phyloP scores from a whole-genome alignment of 1,140 invertebrate species.

The Ostrea edulis region DNA sequence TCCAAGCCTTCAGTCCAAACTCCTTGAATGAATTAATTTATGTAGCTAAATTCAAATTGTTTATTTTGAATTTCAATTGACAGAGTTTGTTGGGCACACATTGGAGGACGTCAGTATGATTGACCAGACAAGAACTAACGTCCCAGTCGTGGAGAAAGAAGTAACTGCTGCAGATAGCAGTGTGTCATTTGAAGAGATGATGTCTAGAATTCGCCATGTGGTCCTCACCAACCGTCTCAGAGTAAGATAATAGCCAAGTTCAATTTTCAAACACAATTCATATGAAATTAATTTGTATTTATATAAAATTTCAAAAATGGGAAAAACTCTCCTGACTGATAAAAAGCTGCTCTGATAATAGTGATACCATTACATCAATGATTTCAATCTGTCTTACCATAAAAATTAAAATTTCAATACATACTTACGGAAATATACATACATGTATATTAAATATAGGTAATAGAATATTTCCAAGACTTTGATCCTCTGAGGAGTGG shows the following conservation, averaged over 20 bases:
- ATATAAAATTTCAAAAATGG: no score
- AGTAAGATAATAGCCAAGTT: constrained; percentile 64
- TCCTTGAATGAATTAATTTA: no score
- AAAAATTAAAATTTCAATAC: background rate
- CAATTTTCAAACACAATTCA: no score
- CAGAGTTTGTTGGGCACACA: constrained; percentile 78
- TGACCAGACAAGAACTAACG: constrained; percentile 64
- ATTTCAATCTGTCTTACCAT: background rate
- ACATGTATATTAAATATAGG: constrained; percentile 56
- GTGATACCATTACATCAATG: no score
- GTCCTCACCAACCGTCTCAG: constrained; percentile 76
- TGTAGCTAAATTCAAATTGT: no score
- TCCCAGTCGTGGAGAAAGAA: constrained; percentile 59
- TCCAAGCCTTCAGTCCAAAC: no score
- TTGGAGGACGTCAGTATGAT: constrained; percentile 73
- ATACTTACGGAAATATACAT: background rate
- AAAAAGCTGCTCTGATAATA: no score
- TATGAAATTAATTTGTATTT: no score
- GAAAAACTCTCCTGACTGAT: no score
- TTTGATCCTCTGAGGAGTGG: constrained; percentile 77
- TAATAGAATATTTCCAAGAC: constrained; percentile 76
- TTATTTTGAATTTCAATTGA: constrained; percentile 22
- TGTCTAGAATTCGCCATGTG: constrained; percentile 77
- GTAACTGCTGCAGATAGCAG: constrained; percentile 63
- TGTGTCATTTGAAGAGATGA: constrained; percentile 76